phyloP scores from a whole-genome alignment of 2,888 invertebrate genomes.

The Brachycybe producta region DNA sequence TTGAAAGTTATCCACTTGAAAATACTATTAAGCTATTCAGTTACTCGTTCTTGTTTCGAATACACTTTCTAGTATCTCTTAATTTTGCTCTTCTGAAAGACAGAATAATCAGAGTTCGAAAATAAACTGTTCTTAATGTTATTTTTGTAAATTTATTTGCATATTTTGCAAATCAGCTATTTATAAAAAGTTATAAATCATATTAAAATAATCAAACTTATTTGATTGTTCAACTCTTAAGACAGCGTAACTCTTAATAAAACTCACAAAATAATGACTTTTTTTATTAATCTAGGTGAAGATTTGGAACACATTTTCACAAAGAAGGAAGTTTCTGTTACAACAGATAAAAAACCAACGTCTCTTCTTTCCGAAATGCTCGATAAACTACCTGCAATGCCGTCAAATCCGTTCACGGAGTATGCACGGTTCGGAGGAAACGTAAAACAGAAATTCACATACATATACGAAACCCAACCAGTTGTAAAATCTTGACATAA shows the following conservation, averaged over 20 bases:
- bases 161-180: too few relatives aligned
- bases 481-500: neutral
- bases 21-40: too few relatives aligned
- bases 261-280: neutral
- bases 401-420: slow-evolving; percentile 73
- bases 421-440: slow-evolving; percentile 87
- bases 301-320: slow-evolving; percentile 45
- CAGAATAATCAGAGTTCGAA: too few relatives aligned
- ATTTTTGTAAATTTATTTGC: too few relatives aligned
- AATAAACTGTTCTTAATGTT: too few relatives aligned
- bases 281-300: slow-evolving; percentile 33
- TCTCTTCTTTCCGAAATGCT: slow-evolving; percentile 64
- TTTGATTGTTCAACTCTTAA: too few relatives aligned
- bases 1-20: too few relatives aligned
- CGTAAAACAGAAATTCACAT: slow-evolving; percentile 26
- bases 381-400: slow-evolving; percentile 58
- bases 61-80: too few relatives aligned
- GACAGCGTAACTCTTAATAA: neutral
- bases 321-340: slow-evolving; percentile 39
- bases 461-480: neutral
- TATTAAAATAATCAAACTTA: too few relatives aligned
- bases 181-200: too few relatives aligned
- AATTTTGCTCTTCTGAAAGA: too few relatives aligned
- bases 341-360: slow-evolving; percentile 31
- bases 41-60: too few relatives aligned